These are phyloP conservation scores for Columbina picui DNA, from an alignment of 2,113 vertebrate species.

Conservation along the genomic window DNA sequence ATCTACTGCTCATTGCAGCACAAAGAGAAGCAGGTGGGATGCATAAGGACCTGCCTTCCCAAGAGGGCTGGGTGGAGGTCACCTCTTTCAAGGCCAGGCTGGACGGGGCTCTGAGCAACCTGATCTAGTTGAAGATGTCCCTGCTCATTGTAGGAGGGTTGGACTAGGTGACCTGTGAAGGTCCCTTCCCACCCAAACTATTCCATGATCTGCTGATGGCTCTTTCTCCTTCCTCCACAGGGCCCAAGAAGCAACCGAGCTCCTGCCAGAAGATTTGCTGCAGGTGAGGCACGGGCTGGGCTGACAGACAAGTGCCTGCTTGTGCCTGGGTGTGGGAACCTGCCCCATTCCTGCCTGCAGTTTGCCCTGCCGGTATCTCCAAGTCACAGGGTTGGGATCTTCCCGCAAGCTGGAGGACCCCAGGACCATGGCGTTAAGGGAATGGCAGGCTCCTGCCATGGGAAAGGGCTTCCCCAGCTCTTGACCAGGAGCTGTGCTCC, in stretches of 20 bases:
- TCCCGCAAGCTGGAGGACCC: neutral
- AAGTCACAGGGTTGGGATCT: conserved; percentile 20
- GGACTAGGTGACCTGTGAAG: too few species aligned
- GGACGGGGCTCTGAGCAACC: too few species aligned
- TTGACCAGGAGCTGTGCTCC: neutral
- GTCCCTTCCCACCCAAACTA: too few species aligned
- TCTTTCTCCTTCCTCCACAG: conserved; percentile 66
- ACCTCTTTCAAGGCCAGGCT: neutral
- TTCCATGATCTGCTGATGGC: neutral
- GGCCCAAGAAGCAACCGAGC: conserved; percentile 89
- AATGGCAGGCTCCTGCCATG: neutral
- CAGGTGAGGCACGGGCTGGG: conserved; percentile 77
- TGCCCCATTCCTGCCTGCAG: neutral
- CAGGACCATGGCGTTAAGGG: neutral
- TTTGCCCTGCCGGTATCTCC: neutral
- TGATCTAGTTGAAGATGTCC: too few species aligned
- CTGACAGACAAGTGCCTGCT: conserved; percentile 22
- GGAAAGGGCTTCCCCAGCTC: neutral
- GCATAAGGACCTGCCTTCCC: neutral
- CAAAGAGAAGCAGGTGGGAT: neutral
- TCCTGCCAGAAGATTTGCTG: conserved; percentile 89
- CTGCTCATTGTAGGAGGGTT: too few species aligned
- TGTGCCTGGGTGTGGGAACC: neutral
- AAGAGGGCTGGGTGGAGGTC: neutral
- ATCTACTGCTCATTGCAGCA: neutral